These are phyloP conservation scores for Hemiscyllium ocellatum DNA, from an alignment of 2,113 vertebrate genomes.

Conservation along the genomic window DNA sequence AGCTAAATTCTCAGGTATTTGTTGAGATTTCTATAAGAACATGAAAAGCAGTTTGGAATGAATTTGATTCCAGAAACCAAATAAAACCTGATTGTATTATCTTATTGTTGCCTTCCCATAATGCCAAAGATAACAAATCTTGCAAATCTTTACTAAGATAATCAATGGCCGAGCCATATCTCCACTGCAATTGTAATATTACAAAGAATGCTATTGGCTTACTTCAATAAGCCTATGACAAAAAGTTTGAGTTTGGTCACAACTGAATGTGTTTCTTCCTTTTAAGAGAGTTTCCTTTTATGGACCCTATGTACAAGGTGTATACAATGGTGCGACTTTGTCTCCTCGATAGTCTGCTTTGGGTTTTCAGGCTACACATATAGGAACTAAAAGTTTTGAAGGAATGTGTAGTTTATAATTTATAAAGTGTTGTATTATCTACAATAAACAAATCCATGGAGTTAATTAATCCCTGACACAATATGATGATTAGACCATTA, in stretches of 20 bases:
- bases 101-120: background rate
- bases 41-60: background rate
- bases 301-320: too few species aligned
- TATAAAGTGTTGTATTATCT: too few species aligned
- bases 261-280: too few species aligned
- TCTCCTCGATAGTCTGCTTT: too few species aligned
- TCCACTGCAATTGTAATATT: background rate
- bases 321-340: too few species aligned
- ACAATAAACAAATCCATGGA: too few species aligned
- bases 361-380: too few species aligned
- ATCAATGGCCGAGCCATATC: background rate
- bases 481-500: too few species aligned
- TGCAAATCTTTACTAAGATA: background rate
- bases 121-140: background rate
- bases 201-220: background rate
- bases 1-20: background rate
- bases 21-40: background rate
- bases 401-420: too few species aligned
- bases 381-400: too few species aligned
- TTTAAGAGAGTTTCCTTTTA: too few species aligned
- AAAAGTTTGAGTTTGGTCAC: background rate
- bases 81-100: background rate
- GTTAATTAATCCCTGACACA: too few species aligned
- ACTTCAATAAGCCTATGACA: background rate
- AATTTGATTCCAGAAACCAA: background rate